Conservation (phyloP, 2,113 vertebrate species). For the Cryptomyrus ogoouensis region DNA sequence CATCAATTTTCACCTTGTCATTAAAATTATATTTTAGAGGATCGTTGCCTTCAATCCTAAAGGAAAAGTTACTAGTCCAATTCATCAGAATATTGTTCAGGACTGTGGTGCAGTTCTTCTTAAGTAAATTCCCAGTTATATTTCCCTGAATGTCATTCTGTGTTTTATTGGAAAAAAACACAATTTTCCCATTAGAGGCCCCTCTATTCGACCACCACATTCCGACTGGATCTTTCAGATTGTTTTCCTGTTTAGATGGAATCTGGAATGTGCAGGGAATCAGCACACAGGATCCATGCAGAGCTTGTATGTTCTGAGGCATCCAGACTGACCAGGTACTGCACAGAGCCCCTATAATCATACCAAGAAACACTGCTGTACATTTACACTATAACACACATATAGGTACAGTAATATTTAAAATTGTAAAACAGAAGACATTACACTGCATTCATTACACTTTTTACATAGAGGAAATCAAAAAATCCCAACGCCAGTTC, state of each 20-base stretch:
- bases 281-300: conserved; percentile 46
- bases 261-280: conserved; percentile 25
- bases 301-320: conserved; percentile 35
- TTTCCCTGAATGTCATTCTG: neutral
- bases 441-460: neutral
- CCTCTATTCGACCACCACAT: conserved; percentile 36
- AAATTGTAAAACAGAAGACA: neutral
- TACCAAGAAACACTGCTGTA: neutral
- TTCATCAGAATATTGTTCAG: neutral
- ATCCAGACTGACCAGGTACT: conserved; percentile 19
- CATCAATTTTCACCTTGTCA: neutral
- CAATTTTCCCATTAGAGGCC: neutral
- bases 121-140: neutral
- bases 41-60: neutral
- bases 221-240: conserved; percentile 37
- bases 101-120: conserved; percentile 10
- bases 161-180: conserved; percentile 44
- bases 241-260: neutral
- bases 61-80: neutral
- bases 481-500: neutral
- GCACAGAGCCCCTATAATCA: neutral
- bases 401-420: conserved; percentile 2
- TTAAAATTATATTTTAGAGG: neutral
- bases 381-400: conserved; percentile 24
- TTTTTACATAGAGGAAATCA: neutral